Conservation (phyloP, 1,140 invertebrate species). For the Panagrolaimus sp. region DNA sequence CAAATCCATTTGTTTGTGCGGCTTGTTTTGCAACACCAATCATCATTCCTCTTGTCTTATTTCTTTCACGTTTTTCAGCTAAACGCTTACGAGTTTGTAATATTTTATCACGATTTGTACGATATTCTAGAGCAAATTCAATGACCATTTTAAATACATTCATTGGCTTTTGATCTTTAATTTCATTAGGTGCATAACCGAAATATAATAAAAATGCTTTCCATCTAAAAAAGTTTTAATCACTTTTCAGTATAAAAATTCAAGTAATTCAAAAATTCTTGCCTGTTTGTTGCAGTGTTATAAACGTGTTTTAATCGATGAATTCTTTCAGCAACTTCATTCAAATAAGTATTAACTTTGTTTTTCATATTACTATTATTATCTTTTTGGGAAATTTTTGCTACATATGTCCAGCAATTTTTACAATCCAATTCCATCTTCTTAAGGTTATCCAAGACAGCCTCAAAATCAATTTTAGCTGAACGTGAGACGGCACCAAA, state of each 20-base stretch:
- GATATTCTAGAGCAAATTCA: constrained; percentile 96
- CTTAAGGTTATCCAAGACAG: constrained; percentile 73
- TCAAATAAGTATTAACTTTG: constrained; percentile 82
- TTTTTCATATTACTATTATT: constrained; percentile 51
- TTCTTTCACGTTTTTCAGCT: constrained; percentile 71
- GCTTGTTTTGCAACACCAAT: constrained; percentile 63
- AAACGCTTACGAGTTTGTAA: constrained; percentile 85
- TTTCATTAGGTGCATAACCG: constrained; percentile 73
- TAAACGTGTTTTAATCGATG: constrained; percentile 84
- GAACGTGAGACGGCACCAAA: constrained; percentile 84
- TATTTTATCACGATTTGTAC: constrained; percentile 89
- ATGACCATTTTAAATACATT: constrained; percentile 85
- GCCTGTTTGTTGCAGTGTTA: constrained; percentile 74
- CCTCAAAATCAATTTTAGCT: constrained; percentile 80
- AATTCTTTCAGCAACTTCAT: constrained; percentile 91
- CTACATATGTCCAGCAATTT: constrained; percentile 89
- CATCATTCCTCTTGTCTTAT: constrained; percentile 93
- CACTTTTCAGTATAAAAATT: no score
- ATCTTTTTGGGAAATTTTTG: constrained; percentile 65
- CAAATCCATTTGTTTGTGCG: not conserved
- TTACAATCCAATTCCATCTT: constrained; percentile 94
- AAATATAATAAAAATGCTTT: constrained; percentile 87
- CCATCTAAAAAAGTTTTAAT: constrained; percentile 64
- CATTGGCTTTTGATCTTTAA: constrained; percentile 81
- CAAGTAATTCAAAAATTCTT: no score